phyloP scores from a whole-genome alignment of 2,888 invertebrate genomes.

The Thelaira solivaga region DNA sequence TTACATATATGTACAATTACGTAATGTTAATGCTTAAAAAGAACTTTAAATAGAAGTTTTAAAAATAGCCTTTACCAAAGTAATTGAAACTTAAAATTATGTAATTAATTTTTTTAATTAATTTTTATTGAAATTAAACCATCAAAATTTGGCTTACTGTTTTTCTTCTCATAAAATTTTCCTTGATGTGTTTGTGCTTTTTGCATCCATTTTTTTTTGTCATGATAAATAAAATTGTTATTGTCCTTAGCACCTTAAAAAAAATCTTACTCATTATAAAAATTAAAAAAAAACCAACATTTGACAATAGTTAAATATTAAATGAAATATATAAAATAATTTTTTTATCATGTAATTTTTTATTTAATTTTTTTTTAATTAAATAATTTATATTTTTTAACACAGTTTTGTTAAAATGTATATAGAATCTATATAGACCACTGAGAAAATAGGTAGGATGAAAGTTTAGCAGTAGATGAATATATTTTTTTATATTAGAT shows the following conservation, averaged over 20 bases:
- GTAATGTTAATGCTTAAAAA: too few species aligned
- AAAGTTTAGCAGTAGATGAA: slow-evolving; percentile 61
- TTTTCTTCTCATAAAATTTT: neutral
- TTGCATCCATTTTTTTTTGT: neutral
- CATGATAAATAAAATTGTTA: neutral
- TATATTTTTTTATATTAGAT: slow-evolving; percentile 2
- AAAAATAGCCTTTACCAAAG: too few species aligned
- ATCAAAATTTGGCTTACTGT: neutral
- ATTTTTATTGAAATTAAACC: too few species aligned
- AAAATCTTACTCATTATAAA: neutral
- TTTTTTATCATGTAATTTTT: neutral
- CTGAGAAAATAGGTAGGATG: slow-evolving; percentile 56
- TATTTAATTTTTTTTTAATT: neutral
- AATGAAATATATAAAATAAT: too few species aligned
- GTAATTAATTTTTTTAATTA: too few species aligned
- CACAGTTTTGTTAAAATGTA: slow-evolving; percentile 30
- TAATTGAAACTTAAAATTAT: too few species aligned
- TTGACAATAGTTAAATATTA: slow-evolving; percentile 30
- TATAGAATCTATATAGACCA: slow-evolving; percentile 56
- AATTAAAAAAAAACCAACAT: slow-evolving; percentile 8
- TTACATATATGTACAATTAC: too few species aligned
- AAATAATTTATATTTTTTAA: neutral
- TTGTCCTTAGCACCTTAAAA: neutral
- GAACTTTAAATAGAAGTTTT: too few species aligned
- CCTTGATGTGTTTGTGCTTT: neutral